These are phyloP conservation scores for Apis laboriosa DNA, from an alignment of 1,140 invertebrate species.

Conservation along the genomic window DNA sequence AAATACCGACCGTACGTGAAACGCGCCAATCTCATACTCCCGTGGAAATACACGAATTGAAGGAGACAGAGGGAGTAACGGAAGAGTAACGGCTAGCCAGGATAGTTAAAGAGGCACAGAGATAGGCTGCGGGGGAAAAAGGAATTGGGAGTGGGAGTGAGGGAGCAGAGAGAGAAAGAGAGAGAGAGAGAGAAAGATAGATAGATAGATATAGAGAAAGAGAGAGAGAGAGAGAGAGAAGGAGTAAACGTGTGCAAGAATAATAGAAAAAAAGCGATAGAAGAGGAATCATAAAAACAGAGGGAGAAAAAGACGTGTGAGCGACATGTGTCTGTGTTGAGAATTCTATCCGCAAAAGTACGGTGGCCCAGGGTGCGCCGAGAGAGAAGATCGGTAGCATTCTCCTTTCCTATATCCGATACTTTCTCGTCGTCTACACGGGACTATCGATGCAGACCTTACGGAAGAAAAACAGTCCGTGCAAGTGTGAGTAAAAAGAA, in stretches of 20 bases:
- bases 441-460: conserved; percentile 89
- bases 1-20: conserved; percentile 34
- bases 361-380: conserved; percentile 49
- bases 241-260: neutral
- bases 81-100: conserved; percentile 30
- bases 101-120: conserved; percentile 22
- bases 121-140: conserved; percentile 13
- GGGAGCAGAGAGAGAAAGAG: neutral
- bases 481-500: conserved; percentile 92
- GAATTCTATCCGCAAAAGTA: conserved; percentile 56
- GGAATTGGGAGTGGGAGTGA: neutral
- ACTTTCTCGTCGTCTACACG: conserved; percentile 58
- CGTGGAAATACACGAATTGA: conserved; percentile 27
- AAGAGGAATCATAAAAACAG: conserved; percentile 26
- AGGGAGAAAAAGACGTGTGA: conserved; percentile 44
- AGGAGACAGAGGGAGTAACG: conserved; percentile 36
- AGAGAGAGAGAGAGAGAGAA: conserved; percentile 1
- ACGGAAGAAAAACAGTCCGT: conserved; percentile 93
- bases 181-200: neutral
- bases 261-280: neutral
- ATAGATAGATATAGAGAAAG: neutral
- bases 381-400: conserved; percentile 52
- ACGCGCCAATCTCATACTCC: conserved; percentile 11
- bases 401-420: conserved; percentile 36
- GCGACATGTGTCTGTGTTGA: conserved; percentile 66